Base-by-base conservation (phyloP, 2,888 invertebrate species). In the Hydroisotoma schaefferi region DNA sequence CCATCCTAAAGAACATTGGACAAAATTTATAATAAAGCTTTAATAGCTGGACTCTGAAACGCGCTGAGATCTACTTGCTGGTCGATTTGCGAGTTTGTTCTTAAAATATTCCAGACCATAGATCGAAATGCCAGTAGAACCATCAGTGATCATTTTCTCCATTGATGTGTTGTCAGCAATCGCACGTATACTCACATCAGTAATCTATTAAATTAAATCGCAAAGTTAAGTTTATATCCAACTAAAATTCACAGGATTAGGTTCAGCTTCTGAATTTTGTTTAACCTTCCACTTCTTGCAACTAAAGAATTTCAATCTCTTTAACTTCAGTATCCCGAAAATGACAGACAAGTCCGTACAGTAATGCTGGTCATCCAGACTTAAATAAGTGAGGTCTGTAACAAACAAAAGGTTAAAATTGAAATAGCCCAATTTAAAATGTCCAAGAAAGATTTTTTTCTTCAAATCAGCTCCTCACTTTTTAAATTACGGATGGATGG, bases 211-310 rank as follows among this genome's bases (percentile, higher is more conserved):
- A 2, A 55, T 40, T 40, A 18, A 18, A 2, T 2, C 26, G 25
- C 18, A 4, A 37, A 23, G 12, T 52, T n/a, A 40, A 40, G 8
- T 40, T 40, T 40, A 20, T 18, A 40, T 40, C 20, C n/a, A 40
- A 40, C n/a, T 40, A 15, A 10, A 33, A 33, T 33, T 8, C 20
- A 18, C n/a, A 40, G 20, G 20, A 40, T 33, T 10, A 26, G 2
- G 23, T 5, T 43, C 26, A 10, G 33, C 33, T 33, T 33, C 33
- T 33, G 33, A 8, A 33, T 10, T 33, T 15, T 15, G 20, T 28
- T 15, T 47, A 56, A 64, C 63, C 57, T 64, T 64, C 64, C 64
- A 64, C 26, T 64, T 64, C 23, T 48, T 61, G 51, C 64, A 64
- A 20, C 59, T 60, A 37, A 64, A 53, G 27, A 48, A 55, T 47